A percentile compares a stretch with the other conserved stretches of the same genome.
These are phyloP conservation scores for Callospermophilus lateralis DNA, from an alignment of 2,113 vertebrate species.

Conservation along the genomic window DNA sequence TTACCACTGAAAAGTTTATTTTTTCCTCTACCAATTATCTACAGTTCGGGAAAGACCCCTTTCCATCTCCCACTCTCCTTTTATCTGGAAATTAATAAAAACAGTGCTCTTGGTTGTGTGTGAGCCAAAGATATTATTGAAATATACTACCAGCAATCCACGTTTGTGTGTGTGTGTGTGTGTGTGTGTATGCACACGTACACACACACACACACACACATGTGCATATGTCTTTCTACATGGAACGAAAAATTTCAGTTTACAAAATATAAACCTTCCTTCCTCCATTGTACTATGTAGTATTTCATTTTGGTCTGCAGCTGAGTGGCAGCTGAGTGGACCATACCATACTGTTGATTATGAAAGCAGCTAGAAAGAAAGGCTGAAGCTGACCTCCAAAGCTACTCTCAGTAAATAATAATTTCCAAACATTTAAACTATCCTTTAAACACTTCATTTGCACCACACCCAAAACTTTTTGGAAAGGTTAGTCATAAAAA, in stretches of 20 bases:
- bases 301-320: neutral
- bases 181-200: too few species aligned
- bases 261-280: neutral
- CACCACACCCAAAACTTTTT: neutral
- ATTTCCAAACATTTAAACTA: neutral
- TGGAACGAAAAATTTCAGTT: neutral
- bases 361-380: neutral
- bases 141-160: neutral
- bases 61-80: neutral
- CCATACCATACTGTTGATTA: neutral
- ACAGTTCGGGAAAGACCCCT: neutral
- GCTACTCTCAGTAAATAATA: neutral
- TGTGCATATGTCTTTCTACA: neutral
- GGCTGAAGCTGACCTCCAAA: neutral
- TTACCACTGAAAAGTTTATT: neutral
- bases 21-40: neutral
- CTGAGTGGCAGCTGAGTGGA: neutral
- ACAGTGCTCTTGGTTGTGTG: neutral
- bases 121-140: neutral
- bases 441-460: neutral
- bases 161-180: neutral
- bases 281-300: neutral
- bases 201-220: too few species aligned
- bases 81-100: constrained; percentile 4
- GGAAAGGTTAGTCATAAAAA: neutral